Evolutionary conservation across 23 tunicate species (phyloP).

Genomic region (Trididemnum nubilum): DNA sequence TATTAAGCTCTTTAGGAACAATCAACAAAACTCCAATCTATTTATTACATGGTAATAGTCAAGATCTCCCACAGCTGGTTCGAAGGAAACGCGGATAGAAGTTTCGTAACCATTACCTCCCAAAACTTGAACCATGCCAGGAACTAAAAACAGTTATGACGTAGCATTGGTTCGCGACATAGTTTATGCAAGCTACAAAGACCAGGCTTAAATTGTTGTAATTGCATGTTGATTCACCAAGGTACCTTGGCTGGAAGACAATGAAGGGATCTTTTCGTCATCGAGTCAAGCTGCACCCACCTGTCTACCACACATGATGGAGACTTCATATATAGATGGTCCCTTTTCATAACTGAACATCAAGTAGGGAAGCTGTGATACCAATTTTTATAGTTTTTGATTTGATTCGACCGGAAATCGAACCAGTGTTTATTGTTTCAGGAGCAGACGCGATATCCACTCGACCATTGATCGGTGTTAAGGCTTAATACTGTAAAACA

Average conservation of each 20-base stretch:
- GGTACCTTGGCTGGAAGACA: no score
- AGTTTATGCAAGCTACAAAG: no score
- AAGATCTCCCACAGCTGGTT: conserved; percentile 43
- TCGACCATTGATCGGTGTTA: no score
- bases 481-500: no score
- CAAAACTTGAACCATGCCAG: neutral
- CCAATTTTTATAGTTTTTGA: neutral
- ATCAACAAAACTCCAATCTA: no score
- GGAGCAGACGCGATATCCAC: neutral
- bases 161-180: neutral
- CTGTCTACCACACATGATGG: no score
- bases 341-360: neutral
- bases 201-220: no score
- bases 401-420: neutral
- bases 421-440: neutral
- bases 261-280: no score
- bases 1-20: no score
- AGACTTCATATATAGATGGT: no score
- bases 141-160: conserved; percentile 42
- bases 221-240: no score
- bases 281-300: no score
- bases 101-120: neutral
- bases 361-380: neutral
- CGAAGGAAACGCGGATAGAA: conserved; percentile 27
- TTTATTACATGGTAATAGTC: conserved; percentile 32